Evolutionary conservation across 2,797 vertebrate genomes (phyloP).

Genomic region (Tenualosa thibaudeaui): DNA sequence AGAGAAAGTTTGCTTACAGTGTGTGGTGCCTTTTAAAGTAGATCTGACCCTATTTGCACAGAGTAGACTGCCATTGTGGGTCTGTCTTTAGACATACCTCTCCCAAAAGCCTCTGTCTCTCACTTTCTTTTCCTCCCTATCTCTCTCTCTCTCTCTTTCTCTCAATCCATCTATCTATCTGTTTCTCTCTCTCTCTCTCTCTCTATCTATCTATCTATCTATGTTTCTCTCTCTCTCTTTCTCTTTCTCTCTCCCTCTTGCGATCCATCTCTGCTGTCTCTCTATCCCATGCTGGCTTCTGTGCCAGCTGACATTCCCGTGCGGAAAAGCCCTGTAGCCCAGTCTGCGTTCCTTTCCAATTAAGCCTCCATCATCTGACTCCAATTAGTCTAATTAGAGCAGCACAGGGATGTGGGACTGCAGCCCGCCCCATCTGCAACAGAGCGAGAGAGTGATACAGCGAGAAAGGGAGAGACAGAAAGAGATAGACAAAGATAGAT

Average conservation of each 20-base stretch:
- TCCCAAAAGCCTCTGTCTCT: background rate
- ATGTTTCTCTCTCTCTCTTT: background rate
- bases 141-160: background rate
- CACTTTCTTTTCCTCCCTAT: background rate
- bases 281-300: background rate
- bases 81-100: background rate
- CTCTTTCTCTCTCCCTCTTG: constrained; percentile 30
- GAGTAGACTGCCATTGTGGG: background rate
- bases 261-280: constrained; percentile 18
- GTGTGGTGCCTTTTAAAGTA: background rate
- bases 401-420: constrained; percentile 26
- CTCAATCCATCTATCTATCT: constrained; percentile 27
- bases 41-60: background rate
- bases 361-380: constrained; percentile 75
- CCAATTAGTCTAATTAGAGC: constrained; percentile 80
- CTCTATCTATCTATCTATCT: constrained; percentile 28
- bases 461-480: background rate
- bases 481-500: background rate
- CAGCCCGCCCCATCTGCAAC: background rate
- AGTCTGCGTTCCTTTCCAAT: constrained; percentile 78
- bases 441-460: background rate
- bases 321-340: constrained; percentile 66
- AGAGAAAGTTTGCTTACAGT: background rate
- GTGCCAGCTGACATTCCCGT: constrained; percentile 60
- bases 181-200: background rate